Base-by-base conservation (phyloP, 2,797 vertebrate species). In the Glossophaga mutica region DNA sequence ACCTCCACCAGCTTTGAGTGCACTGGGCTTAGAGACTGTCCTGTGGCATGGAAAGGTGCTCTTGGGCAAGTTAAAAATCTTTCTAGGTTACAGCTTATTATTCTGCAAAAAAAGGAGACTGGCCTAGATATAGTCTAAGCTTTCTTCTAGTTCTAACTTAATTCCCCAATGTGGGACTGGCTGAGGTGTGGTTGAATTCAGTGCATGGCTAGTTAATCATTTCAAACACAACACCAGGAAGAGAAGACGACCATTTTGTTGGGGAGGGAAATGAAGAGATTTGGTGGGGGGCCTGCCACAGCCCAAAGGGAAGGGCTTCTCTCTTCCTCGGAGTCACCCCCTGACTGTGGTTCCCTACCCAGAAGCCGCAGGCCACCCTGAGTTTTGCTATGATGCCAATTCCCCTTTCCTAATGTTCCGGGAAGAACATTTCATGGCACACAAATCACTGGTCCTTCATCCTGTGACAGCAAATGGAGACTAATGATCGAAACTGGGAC, bases 391-490 rank as follows among this genome's bases (percentile, higher is more conserved):
- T 84, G 87, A 83, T 59, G 42, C 0, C 4, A 81, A 90, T 97
- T 95, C 18, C 87, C 6, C 94, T 73, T 67, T 67, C 39, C 74
- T 84, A 42, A 96, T 96, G 50, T 44, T 97, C 46, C 2, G 67
- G 42, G 65, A 97, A 95, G 68, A 67, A 92, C 2, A 18, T 90
- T 97, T 92, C 76, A 78, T 92, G 48, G 83, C 77, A 91, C 48
- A 55, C 59, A 97, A 97, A 96, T 39, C 11, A 70, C 42, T 34
- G 3, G 57, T 94, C 77, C 67, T 79, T 96, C 46, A 90, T 88
- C 11, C 39, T 90, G 39, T 32, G 81, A 87, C 15, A 95, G 46
- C 44, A 95, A 91, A 87, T 95, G 94, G 48, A 85, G 62, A 92
- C 85, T 91, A 93, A 94, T 84, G 87, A 73, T 37, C n/a, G 67